Conservation (phyloP, 2,888 invertebrate genomes). For the Escarpia spicata region DNA sequence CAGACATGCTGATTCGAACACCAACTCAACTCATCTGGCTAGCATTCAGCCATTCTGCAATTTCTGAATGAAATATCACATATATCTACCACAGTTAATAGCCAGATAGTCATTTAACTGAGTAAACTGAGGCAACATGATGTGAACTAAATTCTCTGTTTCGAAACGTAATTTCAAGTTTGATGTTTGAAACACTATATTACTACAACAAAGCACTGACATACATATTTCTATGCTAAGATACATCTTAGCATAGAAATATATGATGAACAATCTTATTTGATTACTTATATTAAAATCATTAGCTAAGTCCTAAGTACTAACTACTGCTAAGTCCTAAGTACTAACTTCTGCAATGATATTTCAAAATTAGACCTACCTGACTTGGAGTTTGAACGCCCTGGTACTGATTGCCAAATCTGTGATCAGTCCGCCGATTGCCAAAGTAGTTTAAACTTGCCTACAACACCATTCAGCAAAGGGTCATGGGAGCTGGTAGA, state of each 20-base stretch:
- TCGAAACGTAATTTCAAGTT: background rate
- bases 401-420: conserved; percentile 67
- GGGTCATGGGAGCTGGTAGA: too few relatives aligned
- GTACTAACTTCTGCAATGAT: background rate
- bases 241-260: background rate
- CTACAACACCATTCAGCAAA: conserved; percentile 42
- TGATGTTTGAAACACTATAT: background rate
- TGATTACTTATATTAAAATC: background rate
- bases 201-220: background rate
- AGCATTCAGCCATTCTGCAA: too few relatives aligned
- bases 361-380: conserved; percentile 47
- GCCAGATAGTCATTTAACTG: background rate
- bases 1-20: background rate
- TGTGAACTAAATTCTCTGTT: too few relatives aligned
- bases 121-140: too few relatives aligned
- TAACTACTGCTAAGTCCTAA: background rate
- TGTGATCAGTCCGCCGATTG: conserved; percentile 67
- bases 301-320: background rate
- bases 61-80: too few relatives aligned
- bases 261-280: background rate
- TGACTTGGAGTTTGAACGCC: conserved; percentile 70
- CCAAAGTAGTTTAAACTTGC: conserved; percentile 68
- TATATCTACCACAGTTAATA: too few relatives aligned
- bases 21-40: background rate
- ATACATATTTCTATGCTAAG: too few relatives aligned